A percentile compares a stretch with the other conserved stretches of the same genome.
These are phyloP conservation scores for Psittacula cyanocephala DNA, from an alignment of 2,113 vertebrate genomes.

Conservation along the genomic window DNA sequence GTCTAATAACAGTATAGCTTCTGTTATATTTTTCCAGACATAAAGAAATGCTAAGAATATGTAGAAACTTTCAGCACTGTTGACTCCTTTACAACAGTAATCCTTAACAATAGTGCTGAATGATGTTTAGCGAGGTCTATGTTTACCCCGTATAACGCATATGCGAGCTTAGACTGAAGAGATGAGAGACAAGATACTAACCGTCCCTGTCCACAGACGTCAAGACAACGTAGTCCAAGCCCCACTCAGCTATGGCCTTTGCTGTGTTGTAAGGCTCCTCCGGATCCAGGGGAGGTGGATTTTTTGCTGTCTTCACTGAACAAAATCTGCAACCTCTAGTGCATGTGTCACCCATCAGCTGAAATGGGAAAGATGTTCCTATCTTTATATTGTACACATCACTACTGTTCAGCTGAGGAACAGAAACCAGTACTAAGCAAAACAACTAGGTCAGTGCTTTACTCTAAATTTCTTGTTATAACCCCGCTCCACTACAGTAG, in stretches of 20 bases:
- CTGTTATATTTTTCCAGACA: not conserved
- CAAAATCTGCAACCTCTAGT: slow-evolving; percentile 97
- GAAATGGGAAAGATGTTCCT: not conserved
- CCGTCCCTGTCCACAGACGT: slow-evolving; percentile 97
- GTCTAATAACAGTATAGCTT: not conserved
- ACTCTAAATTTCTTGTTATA: not conserved
- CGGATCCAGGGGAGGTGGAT: slow-evolving; percentile 85
- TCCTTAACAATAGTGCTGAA: not conserved
- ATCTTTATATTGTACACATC: not conserved
- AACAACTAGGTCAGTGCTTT: not conserved
- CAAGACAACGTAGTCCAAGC: slow-evolving; percentile 97
- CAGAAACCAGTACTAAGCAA: not conserved
- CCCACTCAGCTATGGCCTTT: slow-evolving; percentile 90
- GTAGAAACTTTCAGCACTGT: not conserved
- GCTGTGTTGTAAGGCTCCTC: slow-evolving; percentile 91
- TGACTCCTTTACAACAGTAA: not conserved
- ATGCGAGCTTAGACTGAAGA: fast-evolving
- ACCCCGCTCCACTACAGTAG: not conserved
- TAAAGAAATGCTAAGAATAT: not conserved
- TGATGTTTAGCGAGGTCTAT: fast-evolving
- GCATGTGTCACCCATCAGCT: slow-evolving; percentile 98
- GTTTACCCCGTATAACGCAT: fast-evolving
- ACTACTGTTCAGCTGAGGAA: not conserved
- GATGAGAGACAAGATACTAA: slow-evolving; percentile 45
- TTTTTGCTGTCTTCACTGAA: slow-evolving; percentile 91